These are phyloP conservation scores for Planococcus citri DNA, from an alignment of 1,140 invertebrate genomes.

Conservation along the genomic window DNA sequence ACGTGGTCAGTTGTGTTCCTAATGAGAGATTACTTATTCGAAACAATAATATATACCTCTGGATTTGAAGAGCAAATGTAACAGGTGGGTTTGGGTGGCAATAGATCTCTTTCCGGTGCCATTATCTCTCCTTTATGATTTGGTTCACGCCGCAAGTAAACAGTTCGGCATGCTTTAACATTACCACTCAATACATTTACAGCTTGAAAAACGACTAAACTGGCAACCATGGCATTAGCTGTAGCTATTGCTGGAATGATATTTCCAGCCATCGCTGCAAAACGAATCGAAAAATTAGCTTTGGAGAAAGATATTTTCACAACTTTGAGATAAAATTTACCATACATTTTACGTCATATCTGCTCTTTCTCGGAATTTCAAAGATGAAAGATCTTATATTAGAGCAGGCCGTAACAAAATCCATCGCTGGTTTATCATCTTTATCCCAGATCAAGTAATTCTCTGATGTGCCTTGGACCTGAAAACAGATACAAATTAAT, in stretches of 20 bases:
- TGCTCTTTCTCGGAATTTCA: slow-evolving; percentile 69
- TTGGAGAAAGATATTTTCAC: not conserved
- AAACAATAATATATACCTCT: slow-evolving; percentile 42
- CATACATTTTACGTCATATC: slow-evolving; percentile 93
- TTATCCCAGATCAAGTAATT: slow-evolving; percentile 85
- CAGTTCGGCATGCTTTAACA: slow-evolving; percentile 56
- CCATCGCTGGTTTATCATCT: slow-evolving; percentile 85
- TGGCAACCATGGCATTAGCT: slow-evolving; percentile 94
- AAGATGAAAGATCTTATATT: slow-evolving; percentile 90
- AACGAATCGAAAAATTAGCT: slow-evolving; percentile 25
- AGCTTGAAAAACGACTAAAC: slow-evolving; percentile 79
- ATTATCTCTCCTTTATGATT: slow-evolving; percentile 54
- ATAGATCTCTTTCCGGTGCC: slow-evolving; percentile 52
- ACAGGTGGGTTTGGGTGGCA: slow-evolving; percentile 60
- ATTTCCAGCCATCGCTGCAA: slow-evolving; percentile 88
- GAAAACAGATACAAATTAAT: too few relatives aligned
- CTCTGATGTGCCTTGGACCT: not conserved
- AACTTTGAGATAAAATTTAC: slow-evolving; percentile 27
- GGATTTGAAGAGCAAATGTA: slow-evolving; percentile 78
- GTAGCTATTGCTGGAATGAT: slow-evolving; percentile 98
- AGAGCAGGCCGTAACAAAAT: slow-evolving; percentile 90
- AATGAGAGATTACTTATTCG: not conserved
- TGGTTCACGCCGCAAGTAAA: slow-evolving; percentile 55
- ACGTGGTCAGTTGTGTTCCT: not conserved
- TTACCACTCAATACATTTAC: slow-evolving; percentile 64